Base-by-base conservation (phyloP, 2,888 invertebrate species). In the Metacarcinus magister region DNA sequence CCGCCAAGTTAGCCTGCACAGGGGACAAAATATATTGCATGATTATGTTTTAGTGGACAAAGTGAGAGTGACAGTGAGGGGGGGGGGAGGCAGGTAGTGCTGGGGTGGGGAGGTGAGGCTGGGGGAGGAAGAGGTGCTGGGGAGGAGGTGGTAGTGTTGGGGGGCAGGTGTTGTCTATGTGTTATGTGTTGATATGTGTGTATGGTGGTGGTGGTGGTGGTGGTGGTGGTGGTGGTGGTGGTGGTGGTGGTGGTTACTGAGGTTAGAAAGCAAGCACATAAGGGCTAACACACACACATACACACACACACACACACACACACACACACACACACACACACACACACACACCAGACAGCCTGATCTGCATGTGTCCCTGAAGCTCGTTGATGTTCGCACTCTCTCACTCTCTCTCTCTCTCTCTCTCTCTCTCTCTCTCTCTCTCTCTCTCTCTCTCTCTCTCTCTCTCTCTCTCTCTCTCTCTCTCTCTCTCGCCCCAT, bases 381-480 rank as follows among this genome's bases (percentile, higher is more conserved):
- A n/a, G 23, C 13, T 43, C 2, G 28, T 75, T 46, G 82, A 75
- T n/a, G 7, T 28, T 2, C n/a, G 23, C 75, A 43, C n/a, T 46
- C 75, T 44, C 67, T 16, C 89, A 54, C 43, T 28, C 60, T 60
- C 48, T 54, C 89, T 54, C 48, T 32, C 87, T 28, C 94, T 60
- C 75, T 95, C 92, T 44, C 92, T 44, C 95, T 87, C 92, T 93
- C 92, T 82, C 48, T 95, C 95, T 92, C 92, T 75, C 75, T 39
- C 90, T 90, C 60, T 39, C 75, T 75, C 54, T 60, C 90, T 60
- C 54, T 39, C 89, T 32, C 95, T 75, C 82, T 95, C 92, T 46
- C 92, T 46, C 95, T 90, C 46, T 43, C 39, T 39, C 93, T 93
- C 93, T 19, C 4, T 32, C 7, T n/a, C 43, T 32, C 60, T 67